These are phyloP conservation scores for Goniozus legneri DNA, from an alignment of 1,140 invertebrate species.

Conservation along the genomic window DNA sequence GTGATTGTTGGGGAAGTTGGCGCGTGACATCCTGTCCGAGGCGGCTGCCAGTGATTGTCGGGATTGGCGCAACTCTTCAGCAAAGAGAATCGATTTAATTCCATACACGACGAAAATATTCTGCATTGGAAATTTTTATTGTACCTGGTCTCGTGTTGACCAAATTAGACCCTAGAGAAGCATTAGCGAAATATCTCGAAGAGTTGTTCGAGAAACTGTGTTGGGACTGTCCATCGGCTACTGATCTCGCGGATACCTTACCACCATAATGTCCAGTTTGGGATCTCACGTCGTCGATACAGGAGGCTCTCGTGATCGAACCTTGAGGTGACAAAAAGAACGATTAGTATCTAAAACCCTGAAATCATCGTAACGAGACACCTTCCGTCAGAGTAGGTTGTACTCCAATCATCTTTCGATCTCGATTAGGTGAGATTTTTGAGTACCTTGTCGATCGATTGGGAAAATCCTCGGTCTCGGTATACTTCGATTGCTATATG, in stretches of 20 bases:
- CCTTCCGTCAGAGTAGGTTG: neutral
- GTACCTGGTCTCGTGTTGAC: slow-evolving; percentile 77
- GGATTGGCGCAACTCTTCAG: slow-evolving; percentile 76
- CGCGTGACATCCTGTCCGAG: slow-evolving; percentile 73
- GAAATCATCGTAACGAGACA: neutral
- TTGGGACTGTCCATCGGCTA: slow-evolving; percentile 81
- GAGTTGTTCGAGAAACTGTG: slow-evolving; percentile 81
- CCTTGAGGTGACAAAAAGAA: no score
- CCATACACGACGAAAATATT: neutral
- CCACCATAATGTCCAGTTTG: slow-evolving; percentile 55
- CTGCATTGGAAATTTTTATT: no score
- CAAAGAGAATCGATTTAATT: slow-evolving; percentile 22
- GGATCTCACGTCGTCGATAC: slow-evolving; percentile 64
- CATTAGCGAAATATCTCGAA: slow-evolving; percentile 66
- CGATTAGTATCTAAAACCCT: no score
- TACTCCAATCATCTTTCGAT: neutral
- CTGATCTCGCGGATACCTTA: slow-evolving; percentile 56
- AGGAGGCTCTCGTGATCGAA: slow-evolving; percentile 60
- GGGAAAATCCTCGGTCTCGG: slow-evolving; percentile 80
- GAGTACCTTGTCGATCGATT: slow-evolving; percentile 63
- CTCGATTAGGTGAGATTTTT: no score
- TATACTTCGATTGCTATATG: slow-evolving; percentile 85
- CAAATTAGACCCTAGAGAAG: slow-evolving; percentile 70
- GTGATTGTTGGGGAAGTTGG: slow-evolving; percentile 57
- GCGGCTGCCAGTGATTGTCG: slow-evolving; percentile 75